These are phyloP conservation scores for Pterobdella sp. DNA, from an alignment of 2,888 invertebrate genomes.

Conservation along the genomic window DNA sequence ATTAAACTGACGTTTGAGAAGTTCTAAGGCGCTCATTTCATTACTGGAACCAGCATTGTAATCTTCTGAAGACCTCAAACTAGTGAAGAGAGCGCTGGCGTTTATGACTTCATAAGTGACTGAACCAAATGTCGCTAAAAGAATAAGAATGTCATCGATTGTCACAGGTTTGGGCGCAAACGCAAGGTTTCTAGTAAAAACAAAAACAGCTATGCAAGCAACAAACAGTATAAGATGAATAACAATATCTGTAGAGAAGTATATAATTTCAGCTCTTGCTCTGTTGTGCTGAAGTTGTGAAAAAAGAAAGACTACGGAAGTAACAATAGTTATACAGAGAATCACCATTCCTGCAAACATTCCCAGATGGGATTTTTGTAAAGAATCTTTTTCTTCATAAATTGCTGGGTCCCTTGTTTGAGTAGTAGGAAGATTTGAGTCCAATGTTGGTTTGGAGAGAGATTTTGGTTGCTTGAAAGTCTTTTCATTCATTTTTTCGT, in stretches of 20 bases:
- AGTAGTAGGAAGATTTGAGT: background rate
- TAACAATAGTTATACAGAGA: slow-evolving; percentile 48
- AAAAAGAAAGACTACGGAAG: slow-evolving; percentile 47
- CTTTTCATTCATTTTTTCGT: background rate
- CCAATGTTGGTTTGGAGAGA: background rate
- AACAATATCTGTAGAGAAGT: slow-evolving; percentile 44
- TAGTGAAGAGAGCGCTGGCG: slow-evolving; percentile 22
- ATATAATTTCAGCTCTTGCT: slow-evolving; percentile 33
- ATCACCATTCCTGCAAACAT: slow-evolving; percentile 48
- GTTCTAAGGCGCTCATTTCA: no score
- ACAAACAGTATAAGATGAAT: slow-evolving; percentile 39
- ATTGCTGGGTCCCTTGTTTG: background rate
- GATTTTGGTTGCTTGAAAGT: background rate
- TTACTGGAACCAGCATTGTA: no score
- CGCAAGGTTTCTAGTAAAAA: slow-evolving; percentile 36
- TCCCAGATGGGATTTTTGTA: slow-evolving; percentile 51
- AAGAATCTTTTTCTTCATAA: slow-evolving; percentile 8
- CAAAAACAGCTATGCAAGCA: slow-evolving; percentile 42
- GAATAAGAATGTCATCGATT: slow-evolving; percentile 66
- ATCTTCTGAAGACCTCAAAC: no score
- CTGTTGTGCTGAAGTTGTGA: slow-evolving; percentile 42
- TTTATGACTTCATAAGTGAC: slow-evolving; percentile 58
- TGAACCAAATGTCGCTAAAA: slow-evolving; percentile 84
- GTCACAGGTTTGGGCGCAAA: slow-evolving; percentile 30
- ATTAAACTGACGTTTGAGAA: no score